Conservation (phyloP, 2,888 invertebrate species). For the Drosophila leonis region DNA sequence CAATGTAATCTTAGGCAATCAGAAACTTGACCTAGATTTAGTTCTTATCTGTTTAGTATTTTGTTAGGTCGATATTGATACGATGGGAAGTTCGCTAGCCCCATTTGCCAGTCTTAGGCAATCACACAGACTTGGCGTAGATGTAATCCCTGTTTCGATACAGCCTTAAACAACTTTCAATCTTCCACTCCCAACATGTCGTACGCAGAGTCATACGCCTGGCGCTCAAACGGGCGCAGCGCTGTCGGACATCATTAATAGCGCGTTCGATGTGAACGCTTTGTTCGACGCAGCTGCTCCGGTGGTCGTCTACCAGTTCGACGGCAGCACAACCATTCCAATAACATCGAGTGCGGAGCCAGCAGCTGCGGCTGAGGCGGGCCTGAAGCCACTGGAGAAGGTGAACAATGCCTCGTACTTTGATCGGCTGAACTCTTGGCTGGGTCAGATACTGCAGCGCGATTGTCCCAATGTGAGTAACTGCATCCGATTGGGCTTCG, state of each 20-base stretch:
- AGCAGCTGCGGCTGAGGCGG: constrained; percentile 35
- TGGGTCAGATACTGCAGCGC: constrained; percentile 94
- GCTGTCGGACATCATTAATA: constrained; percentile 88
- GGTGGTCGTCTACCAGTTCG: constrained; percentile 95
- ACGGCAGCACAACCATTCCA: constrained; percentile 82
- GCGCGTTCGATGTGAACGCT: constrained; percentile 88
- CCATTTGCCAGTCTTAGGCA: not conserved
- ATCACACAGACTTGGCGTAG: not conserved
- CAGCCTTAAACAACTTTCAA: not conserved
- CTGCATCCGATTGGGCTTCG: not conserved
- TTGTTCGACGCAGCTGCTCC: constrained; percentile 92
- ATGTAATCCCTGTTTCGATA: rapidly evolving
- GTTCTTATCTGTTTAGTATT: too few relatives aligned
- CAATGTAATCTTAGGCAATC: not conserved
- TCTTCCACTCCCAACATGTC: not conserved
- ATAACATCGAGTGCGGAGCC: constrained; percentile 41
- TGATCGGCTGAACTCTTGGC: constrained; percentile 95
- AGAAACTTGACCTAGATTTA: not conserved
- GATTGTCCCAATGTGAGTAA: constrained; percentile 90
- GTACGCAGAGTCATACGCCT: constrained; percentile 92
- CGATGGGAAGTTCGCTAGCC: not conserved
- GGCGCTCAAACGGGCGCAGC: constrained; percentile 90
- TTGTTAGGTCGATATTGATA: too few relatives aligned
- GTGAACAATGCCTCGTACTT: constrained; percentile 89
- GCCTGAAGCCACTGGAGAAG: constrained; percentile 83